A percentile compares a stretch with the other conserved stretches of the same genome.
These are phyloP conservation scores for Eupithecia abbreviata DNA, from an alignment of 2,888 invertebrate genomes.

Conservation along the genomic window DNA sequence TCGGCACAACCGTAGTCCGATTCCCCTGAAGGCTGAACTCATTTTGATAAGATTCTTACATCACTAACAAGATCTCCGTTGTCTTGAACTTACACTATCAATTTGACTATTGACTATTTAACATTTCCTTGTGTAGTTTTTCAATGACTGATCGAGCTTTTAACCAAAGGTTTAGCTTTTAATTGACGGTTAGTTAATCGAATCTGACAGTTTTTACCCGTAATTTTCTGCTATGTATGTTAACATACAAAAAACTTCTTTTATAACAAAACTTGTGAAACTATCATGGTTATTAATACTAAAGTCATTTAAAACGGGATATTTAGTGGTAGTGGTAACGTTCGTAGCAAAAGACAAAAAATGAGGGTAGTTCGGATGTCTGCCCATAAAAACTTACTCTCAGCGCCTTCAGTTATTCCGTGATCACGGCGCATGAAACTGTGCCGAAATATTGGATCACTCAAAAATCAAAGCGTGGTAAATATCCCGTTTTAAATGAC, in stretches of 20 bases:
- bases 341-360: too few species aligned
- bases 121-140: background rate
- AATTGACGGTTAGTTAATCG: background rate
- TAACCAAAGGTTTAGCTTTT: constrained; percentile 6
- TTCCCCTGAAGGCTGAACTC: constrained; percentile 61
- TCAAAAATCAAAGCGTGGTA: too few species aligned
- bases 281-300: too few species aligned
- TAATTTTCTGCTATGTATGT: background rate
- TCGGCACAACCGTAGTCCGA: constrained; percentile 75
- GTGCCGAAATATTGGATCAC: too few species aligned
- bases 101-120: constrained; percentile 10
- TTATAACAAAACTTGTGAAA: background rate
- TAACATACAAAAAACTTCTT: background rate
- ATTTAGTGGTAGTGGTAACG: too few species aligned
- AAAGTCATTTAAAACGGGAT: too few species aligned
- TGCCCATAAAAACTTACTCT: too few species aligned
- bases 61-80: background rate
- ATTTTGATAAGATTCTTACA: constrained; percentile 18
- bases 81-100: background rate
- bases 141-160: background rate
- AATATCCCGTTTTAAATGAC: too few species aligned
- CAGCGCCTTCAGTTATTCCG: too few species aligned
- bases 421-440: too few species aligned
- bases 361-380: too few species aligned
- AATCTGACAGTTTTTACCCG: background rate